Evolutionary conservation across 2,797 vertebrate species (phyloP).

Genomic region (Odontamblyopus lacepedii): DNA sequence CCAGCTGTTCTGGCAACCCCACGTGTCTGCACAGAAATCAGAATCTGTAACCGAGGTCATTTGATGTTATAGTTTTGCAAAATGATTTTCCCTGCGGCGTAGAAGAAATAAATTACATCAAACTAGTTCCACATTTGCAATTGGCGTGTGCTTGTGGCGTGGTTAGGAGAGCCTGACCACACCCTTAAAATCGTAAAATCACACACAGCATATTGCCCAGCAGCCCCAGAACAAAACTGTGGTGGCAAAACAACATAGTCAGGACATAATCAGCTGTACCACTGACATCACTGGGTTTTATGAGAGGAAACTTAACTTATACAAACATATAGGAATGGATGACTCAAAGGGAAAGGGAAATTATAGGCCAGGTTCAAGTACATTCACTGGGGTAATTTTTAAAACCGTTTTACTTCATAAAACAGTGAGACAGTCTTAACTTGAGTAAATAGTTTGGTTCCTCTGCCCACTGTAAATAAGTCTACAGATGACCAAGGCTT

Average conservation of each 20-base stretch:
- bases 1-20: background rate
- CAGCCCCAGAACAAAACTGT: slow-evolving; percentile 29
- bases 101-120: slow-evolving; percentile 15
- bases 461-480: too few species aligned
- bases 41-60: background rate
- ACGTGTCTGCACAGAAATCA: background rate
- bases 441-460: too few species aligned
- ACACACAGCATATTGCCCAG: slow-evolving; percentile 36
- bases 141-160: slow-evolving; percentile 2
- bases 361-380: background rate
- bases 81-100: background rate
- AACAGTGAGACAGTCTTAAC: too few species aligned
- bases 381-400: background rate
- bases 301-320: slow-evolving; percentile 5
- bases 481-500: too few species aligned
- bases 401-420: background rate
- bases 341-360: slow-evolving; percentile 9
- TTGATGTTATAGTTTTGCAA: background rate
- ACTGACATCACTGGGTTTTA: slow-evolving; percentile 4
- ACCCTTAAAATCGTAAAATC: slow-evolving; percentile 50
- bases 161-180: slow-evolving; percentile 26
- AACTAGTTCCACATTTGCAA: slow-evolving; percentile 32
- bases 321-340: slow-evolving; percentile 10
- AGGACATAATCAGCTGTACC: slow-evolving; percentile 25
- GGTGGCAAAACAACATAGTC: slow-evolving; percentile 8